Base-by-base conservation (phyloP, 2,113 vertebrate species). In the Tamias sibiricus region DNA sequence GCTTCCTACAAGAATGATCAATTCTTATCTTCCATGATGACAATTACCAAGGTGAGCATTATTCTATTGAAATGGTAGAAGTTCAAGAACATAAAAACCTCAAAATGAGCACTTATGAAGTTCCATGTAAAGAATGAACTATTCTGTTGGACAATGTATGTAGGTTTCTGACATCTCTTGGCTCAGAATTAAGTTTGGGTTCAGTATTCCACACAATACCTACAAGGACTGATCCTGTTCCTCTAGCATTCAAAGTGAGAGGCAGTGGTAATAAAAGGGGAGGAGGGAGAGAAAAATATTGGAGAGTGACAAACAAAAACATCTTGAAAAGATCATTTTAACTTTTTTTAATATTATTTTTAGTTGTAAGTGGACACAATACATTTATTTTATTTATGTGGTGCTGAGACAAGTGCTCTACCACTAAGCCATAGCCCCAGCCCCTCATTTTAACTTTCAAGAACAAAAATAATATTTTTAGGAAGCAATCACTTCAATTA, bases 401-500 rank as follows among this genome's bases (percentile, higher is more conserved):
- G 47, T 49, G 47, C 13, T 49, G 47, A 49, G 11, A 49, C 47
- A 49, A 49, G 47, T 49, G 12, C 2, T 10, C 47, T 49, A 49
- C 47, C 13, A 49, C 47, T 49, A 12, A 49, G 47, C 47, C 47
- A 49, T 12, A 49, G 11, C 47, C 47, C 47, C 12, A 49, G 47
- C 47, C 47, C 47, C 47, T 12, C 13, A 49, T 49, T 2, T 49
- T 49, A 49, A 49, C 11, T 93, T 95, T 91, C 77, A 77, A 84
- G 17, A 1, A 1, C 37, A 90, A 35, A 32, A 85, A 68, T 42
- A 64, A 80, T 79, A 87, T 72, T 85, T 91, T 95, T 57, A 28
- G 66, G 91, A 95, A 91, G 47, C 77, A 85, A 37, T 20, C 68
- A 88, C 42, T 30, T 80, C 69, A 91, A 86, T 91, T 59, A 7